Conservation (phyloP, 2,888 invertebrate species). For the Acleris holmiana region DNA sequence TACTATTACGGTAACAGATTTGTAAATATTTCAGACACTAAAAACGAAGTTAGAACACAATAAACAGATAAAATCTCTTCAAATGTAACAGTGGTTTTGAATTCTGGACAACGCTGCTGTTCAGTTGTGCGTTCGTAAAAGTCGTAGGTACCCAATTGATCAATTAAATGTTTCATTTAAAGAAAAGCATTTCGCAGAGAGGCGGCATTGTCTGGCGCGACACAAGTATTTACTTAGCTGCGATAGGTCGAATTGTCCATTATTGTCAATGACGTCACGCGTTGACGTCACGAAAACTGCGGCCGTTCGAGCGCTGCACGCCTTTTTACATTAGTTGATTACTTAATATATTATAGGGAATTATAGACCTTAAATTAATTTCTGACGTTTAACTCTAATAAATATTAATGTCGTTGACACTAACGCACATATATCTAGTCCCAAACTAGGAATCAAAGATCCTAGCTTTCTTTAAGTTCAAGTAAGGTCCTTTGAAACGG, state of each 20-base stretch:
- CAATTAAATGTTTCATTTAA: neutral
- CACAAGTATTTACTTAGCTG: slow-evolving; percentile 35
- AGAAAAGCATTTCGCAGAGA: neutral
- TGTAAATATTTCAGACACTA: too few species aligned
- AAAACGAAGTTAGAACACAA: too few species aligned
- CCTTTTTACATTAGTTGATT: slow-evolving; percentile 24
- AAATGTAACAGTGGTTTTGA: too few species aligned
- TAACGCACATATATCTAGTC: too few species aligned
- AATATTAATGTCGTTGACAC: too few species aligned
- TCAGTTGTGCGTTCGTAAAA: too few species aligned
- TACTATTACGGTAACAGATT: too few species aligned
- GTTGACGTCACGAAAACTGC: slow-evolving; percentile 27
- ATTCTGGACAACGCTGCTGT: too few species aligned
- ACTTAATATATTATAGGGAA: slow-evolving; percentile 5
- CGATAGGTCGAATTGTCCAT: slow-evolving; percentile 34
- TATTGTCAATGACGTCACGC: slow-evolving; percentile 33
- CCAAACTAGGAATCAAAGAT: too few species aligned
- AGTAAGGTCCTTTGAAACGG: too few species aligned
- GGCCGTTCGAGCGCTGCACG: slow-evolving; percentile 20
- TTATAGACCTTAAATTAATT: slow-evolving; percentile 2
- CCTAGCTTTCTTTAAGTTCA: too few species aligned
- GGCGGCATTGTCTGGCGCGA: slow-evolving; percentile 16
- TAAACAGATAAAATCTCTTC: too few species aligned
- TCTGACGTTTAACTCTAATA: neutral
- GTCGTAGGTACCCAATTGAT: neutral